Conservation (phyloP, 2,888 invertebrate species). For the Philereme transversata region DNA sequence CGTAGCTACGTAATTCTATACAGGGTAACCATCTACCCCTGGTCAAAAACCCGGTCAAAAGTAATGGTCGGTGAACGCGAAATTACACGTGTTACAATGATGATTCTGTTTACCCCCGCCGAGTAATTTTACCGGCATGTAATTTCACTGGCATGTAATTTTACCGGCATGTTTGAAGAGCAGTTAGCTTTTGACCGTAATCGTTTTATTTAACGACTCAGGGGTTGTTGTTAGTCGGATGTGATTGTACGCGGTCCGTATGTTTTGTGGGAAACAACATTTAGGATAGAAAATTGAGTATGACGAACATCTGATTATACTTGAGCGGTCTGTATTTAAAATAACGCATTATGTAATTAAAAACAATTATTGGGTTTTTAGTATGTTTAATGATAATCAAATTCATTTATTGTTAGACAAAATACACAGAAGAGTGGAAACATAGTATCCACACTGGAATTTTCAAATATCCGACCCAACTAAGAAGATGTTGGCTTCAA, state of each 20-base stretch:
- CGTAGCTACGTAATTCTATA: slow-evolving; percentile 6
- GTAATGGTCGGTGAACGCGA: slow-evolving; percentile 76
- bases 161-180: slow-evolving; percentile 60
- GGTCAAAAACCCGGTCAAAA: slow-evolving; percentile 60
- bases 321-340: no score
- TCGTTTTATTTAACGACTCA: slow-evolving; percentile 66
- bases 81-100: slow-evolving; percentile 80
- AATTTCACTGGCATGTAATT: slow-evolving; percentile 37
- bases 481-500: no score
- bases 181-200: slow-evolving; percentile 67
- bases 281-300: slow-evolving; percentile 4
- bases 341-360: no score
- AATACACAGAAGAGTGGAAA: no score
- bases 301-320: no score
- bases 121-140: slow-evolving; percentile 61
- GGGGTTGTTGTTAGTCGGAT: slow-evolving; percentile 44
- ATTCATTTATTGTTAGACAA: no score
- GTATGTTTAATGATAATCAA: no score
- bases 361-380: no score
- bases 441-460: no score
- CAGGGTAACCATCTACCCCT: slow-evolving; percentile 12
- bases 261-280: slow-evolving; percentile 42
- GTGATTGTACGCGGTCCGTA: slow-evolving; percentile 46
- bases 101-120: slow-evolving; percentile 70
- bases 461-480: no score